Conservation (phyloP, 2,888 invertebrate species). For the Palloptera scutellata region DNA sequence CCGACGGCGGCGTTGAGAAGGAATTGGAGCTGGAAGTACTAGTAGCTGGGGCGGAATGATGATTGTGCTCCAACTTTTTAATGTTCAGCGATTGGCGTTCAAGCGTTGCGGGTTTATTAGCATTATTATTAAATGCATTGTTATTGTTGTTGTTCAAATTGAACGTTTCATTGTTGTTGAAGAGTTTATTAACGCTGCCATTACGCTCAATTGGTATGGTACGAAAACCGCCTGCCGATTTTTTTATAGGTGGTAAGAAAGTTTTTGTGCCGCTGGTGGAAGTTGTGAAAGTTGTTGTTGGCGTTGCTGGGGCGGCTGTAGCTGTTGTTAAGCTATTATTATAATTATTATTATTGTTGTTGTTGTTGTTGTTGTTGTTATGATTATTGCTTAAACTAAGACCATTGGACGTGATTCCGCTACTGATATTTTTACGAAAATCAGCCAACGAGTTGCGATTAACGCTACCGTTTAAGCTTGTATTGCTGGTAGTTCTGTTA, state of each 20-base stretch:
- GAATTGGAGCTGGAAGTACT: conserved; percentile 33
- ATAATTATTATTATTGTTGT: too few species aligned
- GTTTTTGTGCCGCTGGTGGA: conserved; percentile 28
- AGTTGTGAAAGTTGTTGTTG: not conserved
- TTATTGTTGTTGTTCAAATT: conserved; percentile 49
- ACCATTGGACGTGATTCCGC: conserved; percentile 27
- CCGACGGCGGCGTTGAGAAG: conserved; percentile 19
- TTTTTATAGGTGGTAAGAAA: conserved; percentile 53
- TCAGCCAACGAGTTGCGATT: conserved; percentile 59
- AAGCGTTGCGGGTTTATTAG: conserved; percentile 21
- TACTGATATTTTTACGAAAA: conserved; percentile 47
- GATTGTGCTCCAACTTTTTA: conserved; percentile 10
- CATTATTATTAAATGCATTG: conserved; percentile 43
- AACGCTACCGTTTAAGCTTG: conserved; percentile 31
- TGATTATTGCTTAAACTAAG: conserved; percentile 25
- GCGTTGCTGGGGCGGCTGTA: conserved; percentile 22
- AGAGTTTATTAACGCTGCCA: conserved; percentile 35
- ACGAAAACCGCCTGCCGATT: conserved; percentile 34
- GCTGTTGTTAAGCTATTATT: conserved; percentile 33
- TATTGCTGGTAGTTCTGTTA: conserved; percentile 26
- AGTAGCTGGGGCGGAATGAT: conserved; percentile 14
- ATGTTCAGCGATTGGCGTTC: conserved; percentile 38
- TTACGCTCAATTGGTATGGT: conserved; percentile 39
- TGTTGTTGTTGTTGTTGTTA: conserved; percentile 27
- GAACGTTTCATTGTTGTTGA: conserved; percentile 34